Base-by-base conservation (phyloP, 2,888 invertebrate species). In the Morpho achilles region DNA sequence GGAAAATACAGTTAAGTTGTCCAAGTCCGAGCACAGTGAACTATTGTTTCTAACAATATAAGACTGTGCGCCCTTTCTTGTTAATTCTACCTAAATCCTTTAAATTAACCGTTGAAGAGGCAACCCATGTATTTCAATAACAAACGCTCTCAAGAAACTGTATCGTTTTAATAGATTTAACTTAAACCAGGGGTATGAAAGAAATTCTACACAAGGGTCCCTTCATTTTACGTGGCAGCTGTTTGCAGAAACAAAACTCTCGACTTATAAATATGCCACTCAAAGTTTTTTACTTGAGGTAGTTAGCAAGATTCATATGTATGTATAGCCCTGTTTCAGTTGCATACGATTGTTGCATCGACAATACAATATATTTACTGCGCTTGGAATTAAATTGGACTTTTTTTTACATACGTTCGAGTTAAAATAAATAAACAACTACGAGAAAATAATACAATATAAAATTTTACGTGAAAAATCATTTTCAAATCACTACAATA, bases 21-120 rank as follows among this genome's bases (percentile, higher is more conserved):
- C 60, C 62, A 57, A 69, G 61, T 60, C 61, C 53, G 60, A 60
- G 70, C 74, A 87, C 86, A 88, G 86, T 81, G 69, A 75, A 53
- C 74, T 73, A 85, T 87, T 88, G 88, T 84, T 81, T 72, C 61
- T 64, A 71, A 88, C 82, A 86, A 84, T 77, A 70, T 72, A 56
- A 64, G 73, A 77, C 80, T 85, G 82, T 86, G 79, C 75, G 67
- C 64, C 67, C 72, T 71, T 74, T 75, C 72, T 75, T 75, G 72
- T 75, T 77, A 82, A 86, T 84, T 80, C 83, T 75, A 64, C 76
- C 80, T 75, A 80, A 86, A 82, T 79, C 79, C 76, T 76, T 75
- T 66, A 77, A 83, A 84, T 78, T 76, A 80, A 77, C 73, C 70
- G 72, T 72, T 77, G 76, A 78, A 82, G 77, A 74, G 77, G 75